Conservation (phyloP, 1,140 invertebrate genomes). For the Pentalonia nigronervosa region DNA sequence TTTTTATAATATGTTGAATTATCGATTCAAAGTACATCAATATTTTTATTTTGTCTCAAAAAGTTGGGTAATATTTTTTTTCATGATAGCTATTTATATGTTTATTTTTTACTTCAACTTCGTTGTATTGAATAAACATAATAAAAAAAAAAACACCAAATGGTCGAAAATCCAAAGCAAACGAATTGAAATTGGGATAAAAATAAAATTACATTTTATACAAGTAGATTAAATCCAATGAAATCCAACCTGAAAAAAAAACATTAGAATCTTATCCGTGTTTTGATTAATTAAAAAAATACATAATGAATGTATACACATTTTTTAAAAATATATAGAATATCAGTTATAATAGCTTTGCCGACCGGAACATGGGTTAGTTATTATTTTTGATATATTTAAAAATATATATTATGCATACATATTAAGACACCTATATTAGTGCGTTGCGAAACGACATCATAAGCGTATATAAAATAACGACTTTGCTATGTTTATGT, state of each 20-base stretch:
- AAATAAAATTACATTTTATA: no score
- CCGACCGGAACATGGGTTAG: background rate
- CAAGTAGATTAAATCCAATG: background rate
- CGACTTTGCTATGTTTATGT: constrained; percentile 45
- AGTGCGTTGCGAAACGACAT: background rate
- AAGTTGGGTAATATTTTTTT: background rate
- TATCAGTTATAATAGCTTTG: background rate
- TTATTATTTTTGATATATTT: background rate
- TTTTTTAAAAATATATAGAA: background rate
- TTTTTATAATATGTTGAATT: background rate
- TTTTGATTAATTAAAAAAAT: background rate
- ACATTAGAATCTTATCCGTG: background rate
- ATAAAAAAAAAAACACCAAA: no score
- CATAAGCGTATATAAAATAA: background rate
- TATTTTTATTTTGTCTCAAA: background rate
- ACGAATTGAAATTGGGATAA: no score
- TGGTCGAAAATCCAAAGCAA: no score
- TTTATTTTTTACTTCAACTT: background rate
- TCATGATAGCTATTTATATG: background rate
- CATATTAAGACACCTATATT: background rate
- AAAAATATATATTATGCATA: background rate
- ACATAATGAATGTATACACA: background rate
- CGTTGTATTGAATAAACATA: no score
- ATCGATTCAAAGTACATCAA: background rate
- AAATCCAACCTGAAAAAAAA: background rate